Percentiles rank a stretch among this genome's conserved stretches.
phyloP scores from a whole-genome alignment of 1,140 invertebrate genomes.

The Drosophila fuyamai region DNA sequence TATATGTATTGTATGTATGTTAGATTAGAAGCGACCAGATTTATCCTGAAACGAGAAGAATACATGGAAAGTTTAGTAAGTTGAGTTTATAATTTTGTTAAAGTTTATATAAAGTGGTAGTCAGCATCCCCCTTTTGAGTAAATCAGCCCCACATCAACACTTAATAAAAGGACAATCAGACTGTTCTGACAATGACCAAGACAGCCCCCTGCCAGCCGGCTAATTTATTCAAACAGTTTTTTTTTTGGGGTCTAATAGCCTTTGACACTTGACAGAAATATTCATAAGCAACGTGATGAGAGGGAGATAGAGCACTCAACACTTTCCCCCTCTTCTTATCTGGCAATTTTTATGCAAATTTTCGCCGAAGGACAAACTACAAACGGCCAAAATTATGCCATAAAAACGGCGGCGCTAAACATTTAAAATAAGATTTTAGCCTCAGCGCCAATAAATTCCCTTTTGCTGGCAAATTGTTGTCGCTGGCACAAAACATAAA shows the following conservation, averaged over 20 bases:
- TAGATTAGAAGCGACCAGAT: slow-evolving; percentile 80
- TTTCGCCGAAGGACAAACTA: slow-evolving; percentile 38
- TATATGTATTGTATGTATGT: slow-evolving; percentile 63
- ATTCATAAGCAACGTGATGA: slow-evolving; percentile 73
- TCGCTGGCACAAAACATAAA: slow-evolving; percentile 49
- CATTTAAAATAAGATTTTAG: slow-evolving; percentile 76
- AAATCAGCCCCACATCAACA: slow-evolving; percentile 55
- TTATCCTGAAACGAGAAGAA: slow-evolving; percentile 61
- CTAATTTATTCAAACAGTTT: slow-evolving; percentile 73
- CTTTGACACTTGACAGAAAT: slow-evolving; percentile 72
- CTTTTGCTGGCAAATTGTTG: slow-evolving; percentile 25
- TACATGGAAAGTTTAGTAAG: slow-evolving; percentile 1
- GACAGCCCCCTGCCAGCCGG: slow-evolving; percentile 4
- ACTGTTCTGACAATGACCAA: slow-evolving; percentile 32
- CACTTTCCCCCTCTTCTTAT: slow-evolving; percentile 18
- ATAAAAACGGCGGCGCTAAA: slow-evolving; percentile 70
- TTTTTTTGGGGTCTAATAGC: slow-evolving; percentile 16
- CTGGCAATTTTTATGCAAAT: slow-evolving; percentile 76
- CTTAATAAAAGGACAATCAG: slow-evolving; percentile 74
- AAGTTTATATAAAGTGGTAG: neutral
- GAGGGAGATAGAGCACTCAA: slow-evolving; percentile 45
- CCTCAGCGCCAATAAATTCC: slow-evolving; percentile 58
- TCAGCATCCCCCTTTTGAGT: neutral
- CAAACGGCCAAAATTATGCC: slow-evolving; percentile 61
- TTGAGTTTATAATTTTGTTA: neutral